Evolutionary conservation across 2,888 invertebrate genomes (phyloP), one percentile per base, ranked within the genome.

Genomic region (Crossocerus cetratus): DNA sequence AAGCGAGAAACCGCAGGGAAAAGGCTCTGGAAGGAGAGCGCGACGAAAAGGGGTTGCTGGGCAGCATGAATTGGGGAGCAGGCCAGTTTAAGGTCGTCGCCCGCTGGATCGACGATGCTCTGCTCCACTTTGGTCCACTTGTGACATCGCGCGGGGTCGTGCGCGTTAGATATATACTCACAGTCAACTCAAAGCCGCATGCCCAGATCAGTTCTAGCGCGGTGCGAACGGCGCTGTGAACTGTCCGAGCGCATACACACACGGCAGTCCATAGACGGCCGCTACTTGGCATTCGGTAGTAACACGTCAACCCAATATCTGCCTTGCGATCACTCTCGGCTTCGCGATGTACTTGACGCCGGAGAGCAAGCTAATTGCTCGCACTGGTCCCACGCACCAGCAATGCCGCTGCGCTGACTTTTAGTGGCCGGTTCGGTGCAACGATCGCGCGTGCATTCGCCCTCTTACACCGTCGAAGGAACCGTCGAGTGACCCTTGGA

Each of bases 21-120:
- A n/a, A n/a, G n/a, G n/a, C n/a, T n/a, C n/a, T n/a, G n/a, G n/a
- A n/a, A n/a, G n/a, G n/a, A n/a, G n/a, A n/a, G n/a, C n/a, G n/a
- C n/a, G n/a, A n/a, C 8, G 32, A 32, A 32, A 32, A 32, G 32
- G 32, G 32, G 32, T 32, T 32, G 32, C 32, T 32, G 32, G 8
- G 32, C 8, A 32, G 59, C 32, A 44, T 55, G 56, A 75, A 73
- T 76, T 74, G 56, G 66, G 45, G 69, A 71, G 54, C 53, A 61
- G 61, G 69, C 64, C n/a, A 53, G 45, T 58, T 58, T 70, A 73
- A 77, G 76, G 76, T 77, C 76, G 76, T 74, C 76, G 76, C 65
- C 75, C 76, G 76, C 65, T 77, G 72, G 53, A 77, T 77, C 69
- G 75, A 75, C 76, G 69, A 54, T 32, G 66, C 66, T 65, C 64